Conservation (phyloP, 2,797 vertebrate species). For the Siniperca undulata region DNA sequence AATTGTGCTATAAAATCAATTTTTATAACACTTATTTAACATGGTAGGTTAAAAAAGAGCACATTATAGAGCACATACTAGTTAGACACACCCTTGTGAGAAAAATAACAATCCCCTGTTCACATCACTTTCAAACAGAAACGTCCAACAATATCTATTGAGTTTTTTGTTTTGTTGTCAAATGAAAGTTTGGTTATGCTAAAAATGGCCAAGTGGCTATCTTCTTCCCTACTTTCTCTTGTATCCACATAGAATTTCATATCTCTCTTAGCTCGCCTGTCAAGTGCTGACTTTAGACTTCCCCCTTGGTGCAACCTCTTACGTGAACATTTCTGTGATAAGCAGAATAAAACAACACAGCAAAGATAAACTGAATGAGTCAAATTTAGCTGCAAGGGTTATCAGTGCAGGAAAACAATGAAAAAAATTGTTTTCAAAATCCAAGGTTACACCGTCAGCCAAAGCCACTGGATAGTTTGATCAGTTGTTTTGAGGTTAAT, state of each 20-base stretch:
- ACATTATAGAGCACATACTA: not conserved
- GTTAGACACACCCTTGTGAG: slow-evolving; percentile 20
- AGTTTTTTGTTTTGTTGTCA: slow-evolving; percentile 57
- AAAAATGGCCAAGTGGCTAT: slow-evolving; percentile 61
- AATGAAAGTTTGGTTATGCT: slow-evolving; percentile 57
- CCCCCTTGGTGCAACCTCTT: slow-evolving; percentile 50
- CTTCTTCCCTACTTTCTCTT: slow-evolving; percentile 40
- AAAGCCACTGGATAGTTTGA: slow-evolving; percentile 32
- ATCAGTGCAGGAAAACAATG: slow-evolving; percentile 63
- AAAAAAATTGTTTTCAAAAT: slow-evolving; percentile 36
- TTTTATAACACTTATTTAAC: not conserved
- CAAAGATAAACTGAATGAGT: slow-evolving; percentile 70
- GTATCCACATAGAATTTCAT: slow-evolving; percentile 66
- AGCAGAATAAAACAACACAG: slow-evolving; percentile 69
- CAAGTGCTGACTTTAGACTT: slow-evolving; percentile 70
- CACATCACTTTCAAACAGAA: slow-evolving; percentile 38
- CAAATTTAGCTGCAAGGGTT: slow-evolving; percentile 69
- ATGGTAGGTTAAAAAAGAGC: not conserved
- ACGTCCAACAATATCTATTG: slow-evolving; percentile 47
- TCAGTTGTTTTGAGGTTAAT: slow-evolving; percentile 22
- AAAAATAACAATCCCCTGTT: slow-evolving; percentile 27
- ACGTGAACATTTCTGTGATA: slow-evolving; percentile 67
- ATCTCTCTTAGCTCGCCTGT: slow-evolving; percentile 60
- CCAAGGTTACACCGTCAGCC: slow-evolving; percentile 33
- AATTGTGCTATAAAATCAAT: not conserved